Evolutionary conservation across 1,140 invertebrate species (phyloP), one percentile per base, ranked within the genome.

Genomic region (Aphelenchoides avenae): DNA sequence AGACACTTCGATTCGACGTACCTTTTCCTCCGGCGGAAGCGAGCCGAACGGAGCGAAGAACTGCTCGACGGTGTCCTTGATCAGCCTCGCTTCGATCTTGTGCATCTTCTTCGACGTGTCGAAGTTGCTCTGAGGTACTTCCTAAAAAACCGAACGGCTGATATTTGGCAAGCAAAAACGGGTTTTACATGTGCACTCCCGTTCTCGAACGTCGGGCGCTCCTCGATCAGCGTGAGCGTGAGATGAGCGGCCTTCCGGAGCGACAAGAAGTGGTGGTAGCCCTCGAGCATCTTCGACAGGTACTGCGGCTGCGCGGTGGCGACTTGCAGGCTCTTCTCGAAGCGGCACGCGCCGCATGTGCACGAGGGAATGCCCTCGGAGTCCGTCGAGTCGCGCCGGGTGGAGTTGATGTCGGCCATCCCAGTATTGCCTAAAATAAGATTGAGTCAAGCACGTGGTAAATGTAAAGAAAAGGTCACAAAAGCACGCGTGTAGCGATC

Each of bases 11-110:
- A n/a, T n/a, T n/a, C n/a, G n/a, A n/a, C 40, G 3, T 37, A 68
- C 62, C 30, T 64, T 66, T 18, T 66, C 68, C 27, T 48, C 31
- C 34, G 33, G 13, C 15, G 52, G 37, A 13, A 66, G 47, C 26
- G 43, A 15, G 30, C 33, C 24, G 39, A 71, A 66, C 30, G 64
- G 64, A 29, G 42, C 11, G 24, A 66, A 66, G 42, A 59, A 66
- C 7, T 72, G 66, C 29, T 71, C 61, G 20, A 71, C 68, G 22
- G 48, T 67, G 41, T 66, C 64, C 63, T 61, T 65, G 4, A 71
- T 47, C 26, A 66, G 39, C 27, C 64, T 68, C 7, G 69, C 43
- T 56, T 66, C 69, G 39, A 66, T 55, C 29, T 66, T 54, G 22
- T 62, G 66, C 18, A 59, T 54, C 33, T 66, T 70, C 37, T 68